Base-by-base conservation (phyloP, 1,140 invertebrate genomes). In the Mactra quadrangularis region DNA sequence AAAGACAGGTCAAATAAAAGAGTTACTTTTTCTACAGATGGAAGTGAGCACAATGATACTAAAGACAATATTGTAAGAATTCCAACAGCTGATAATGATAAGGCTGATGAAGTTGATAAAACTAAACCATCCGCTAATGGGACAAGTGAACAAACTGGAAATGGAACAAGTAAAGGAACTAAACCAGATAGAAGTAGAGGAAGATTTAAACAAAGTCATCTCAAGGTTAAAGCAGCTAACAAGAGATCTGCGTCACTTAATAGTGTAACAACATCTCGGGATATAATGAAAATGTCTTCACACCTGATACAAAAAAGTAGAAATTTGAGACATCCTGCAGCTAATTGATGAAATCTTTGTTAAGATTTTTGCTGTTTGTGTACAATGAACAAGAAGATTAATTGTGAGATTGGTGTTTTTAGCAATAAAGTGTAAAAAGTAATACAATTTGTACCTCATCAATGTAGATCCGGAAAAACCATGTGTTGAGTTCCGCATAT, bases 221-320 rank as follows among this genome's bases (percentile, higher is more conserved):
- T 57, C 3, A 70, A 59, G n/a, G 31, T 31, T 9, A 70, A 47
- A 35, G 53, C 53, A 1, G n/a, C 29, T 15, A 38, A 64, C n/a
- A 81, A 71, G 41, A 25, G 77, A 47, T 79, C 76, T 38, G 64
- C 77, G 0, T 81, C 77, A 45, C 64, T 71, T 7, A 81, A 57
- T 38, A 79, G 29, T 55, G 3, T 81, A 1, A 33, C 75, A 47
- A 33, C 47, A 2, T 55, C 77, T 0, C 57, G 52, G 29, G 66
- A 81, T 35, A 81, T 81, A 6, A 59, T 81, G 64, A 81, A 81
- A 62, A 81, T 81, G 77, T 81, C 77, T 1, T 59, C 64, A n/a
- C 64, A 81, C n/a, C 31, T 81, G 25, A 81, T 81, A 45, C 77
- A 81, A 35, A 81, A 81, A 25, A 81, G 77, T 35, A 70, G 53